Percentiles rank a stretch among this genome's conserved stretches.
These are phyloP conservation scores for Phthorimaea operculella DNA, from an alignment of 1,140 invertebrate genomes.

Conservation along the genomic window DNA sequence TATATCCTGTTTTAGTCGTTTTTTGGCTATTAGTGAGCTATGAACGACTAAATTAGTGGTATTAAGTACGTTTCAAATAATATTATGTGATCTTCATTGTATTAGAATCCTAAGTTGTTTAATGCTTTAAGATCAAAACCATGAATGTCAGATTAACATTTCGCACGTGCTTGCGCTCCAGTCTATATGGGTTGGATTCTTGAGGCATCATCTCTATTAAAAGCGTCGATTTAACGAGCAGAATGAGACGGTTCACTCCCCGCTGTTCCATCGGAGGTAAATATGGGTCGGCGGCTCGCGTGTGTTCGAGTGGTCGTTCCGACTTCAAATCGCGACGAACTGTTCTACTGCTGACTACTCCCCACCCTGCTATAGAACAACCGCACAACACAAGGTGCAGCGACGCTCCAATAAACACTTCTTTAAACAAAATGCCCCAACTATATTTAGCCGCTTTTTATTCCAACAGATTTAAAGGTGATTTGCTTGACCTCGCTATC, in stretches of 20 bases:
- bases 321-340: background rate
- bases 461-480: slow-evolving; percentile 5
- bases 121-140: too few species aligned
- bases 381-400: slow-evolving; percentile 23
- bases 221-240: slow-evolving; percentile 55
- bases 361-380: slow-evolving; percentile 17
- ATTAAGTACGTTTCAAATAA: too few species aligned
- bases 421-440: background rate
- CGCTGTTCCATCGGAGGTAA: slow-evolving; percentile 18
- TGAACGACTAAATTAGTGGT: too few species aligned
- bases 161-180: slow-evolving; percentile 15
- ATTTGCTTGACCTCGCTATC: background rate
- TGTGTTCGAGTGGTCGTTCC: background rate
- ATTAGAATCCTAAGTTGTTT: too few species aligned
- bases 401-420: slow-evolving; percentile 17
- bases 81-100: too few species aligned
- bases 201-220: slow-evolving; percentile 55
- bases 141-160: slow-evolving; percentile 20
- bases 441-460: background rate
- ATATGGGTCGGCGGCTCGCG: slow-evolving; percentile 43
- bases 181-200: slow-evolving; percentile 26
- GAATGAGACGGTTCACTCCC: slow-evolving; percentile 42
- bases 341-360: background rate
- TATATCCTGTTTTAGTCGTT: too few species aligned
- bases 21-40: too few species aligned